A percentile compares a stretch with the other conserved stretches of the same genome.
Conservation (phyloP, 2,888 invertebrate species). For the Drosophila austrosaltans region DNA sequence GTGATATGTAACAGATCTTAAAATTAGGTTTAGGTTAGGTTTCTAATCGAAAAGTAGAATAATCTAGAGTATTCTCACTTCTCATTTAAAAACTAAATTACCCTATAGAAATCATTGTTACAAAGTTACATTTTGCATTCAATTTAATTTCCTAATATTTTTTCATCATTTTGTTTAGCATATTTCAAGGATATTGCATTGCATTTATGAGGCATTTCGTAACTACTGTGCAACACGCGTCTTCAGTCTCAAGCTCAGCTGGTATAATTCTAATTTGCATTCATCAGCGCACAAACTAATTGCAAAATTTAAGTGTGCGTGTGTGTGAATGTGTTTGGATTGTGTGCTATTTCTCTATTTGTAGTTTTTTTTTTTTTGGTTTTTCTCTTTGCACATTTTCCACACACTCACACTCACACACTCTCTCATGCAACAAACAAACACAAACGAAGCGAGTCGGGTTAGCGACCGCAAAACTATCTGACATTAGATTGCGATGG, state of each 20-base stretch:
- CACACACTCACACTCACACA: constrained; percentile 38
- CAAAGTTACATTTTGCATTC: too few relatives aligned
- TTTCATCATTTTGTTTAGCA: too few relatives aligned
- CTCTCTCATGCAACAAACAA: constrained; percentile 17
- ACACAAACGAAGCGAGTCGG: constrained; percentile 64
- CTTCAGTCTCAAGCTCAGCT: constrained; percentile 15
- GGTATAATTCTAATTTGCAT: constrained; percentile 71
- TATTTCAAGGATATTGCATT: background rate
- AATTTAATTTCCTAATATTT: too few relatives aligned
- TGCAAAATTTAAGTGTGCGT: constrained; percentile 53
- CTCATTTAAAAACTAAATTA: too few relatives aligned
- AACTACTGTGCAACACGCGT: constrained; percentile 8
- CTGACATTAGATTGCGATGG: constrained; percentile 84
- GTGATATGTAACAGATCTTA: too few relatives aligned
- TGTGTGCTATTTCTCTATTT: constrained; percentile 60
- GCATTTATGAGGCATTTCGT: background rate
- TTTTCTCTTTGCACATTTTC: constrained; percentile 47
- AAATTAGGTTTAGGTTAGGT: too few relatives aligned
- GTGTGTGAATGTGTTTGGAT: constrained; percentile 25
- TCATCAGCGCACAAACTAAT: constrained; percentile 74
- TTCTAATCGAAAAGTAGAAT: too few relatives aligned
- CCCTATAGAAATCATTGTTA: too few relatives aligned
- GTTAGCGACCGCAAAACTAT: constrained; percentile 84
- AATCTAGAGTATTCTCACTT: too few relatives aligned
- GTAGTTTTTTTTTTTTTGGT: constrained; percentile 25